phyloP scores from a whole-genome alignment of 2,888 invertebrate genomes.

The Rhogogaster chlorosoma region DNA sequence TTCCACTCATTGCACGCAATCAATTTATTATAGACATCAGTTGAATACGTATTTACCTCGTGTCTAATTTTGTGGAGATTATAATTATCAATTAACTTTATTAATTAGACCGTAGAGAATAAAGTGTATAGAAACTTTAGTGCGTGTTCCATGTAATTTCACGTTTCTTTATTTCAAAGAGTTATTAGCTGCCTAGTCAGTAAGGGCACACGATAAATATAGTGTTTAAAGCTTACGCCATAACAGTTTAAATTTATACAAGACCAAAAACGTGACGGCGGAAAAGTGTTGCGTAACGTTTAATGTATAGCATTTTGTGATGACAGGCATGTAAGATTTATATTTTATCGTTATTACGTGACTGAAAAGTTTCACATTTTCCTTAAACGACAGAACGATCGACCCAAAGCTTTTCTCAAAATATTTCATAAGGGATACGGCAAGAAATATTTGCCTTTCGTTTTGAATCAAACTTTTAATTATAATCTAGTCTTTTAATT shows the following conservation, averaged over 20 bases:
- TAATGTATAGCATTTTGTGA: slow-evolving; percentile 41
- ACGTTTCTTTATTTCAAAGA: not conserved
- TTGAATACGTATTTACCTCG: not conserved
- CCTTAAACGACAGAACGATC: not conserved
- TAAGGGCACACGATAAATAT: slow-evolving; percentile 6
- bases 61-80: not conserved
- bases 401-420: not conserved
- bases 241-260: slow-evolving; percentile 34
- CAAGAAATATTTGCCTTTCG: not conserved
- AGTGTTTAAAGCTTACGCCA: slow-evolving; percentile 21
- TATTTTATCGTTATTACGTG: slow-evolving; percentile 37
- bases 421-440: not conserved
- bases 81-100: not conserved
- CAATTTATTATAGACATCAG: not conserved
- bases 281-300: slow-evolving; percentile 41
- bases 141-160: slow-evolving; percentile 26
- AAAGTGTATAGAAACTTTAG: not conserved
- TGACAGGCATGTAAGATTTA: slow-evolving; percentile 29
- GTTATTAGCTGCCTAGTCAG: not conserved
- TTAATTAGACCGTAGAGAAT: not conserved
- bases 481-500: not conserved
- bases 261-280: slow-evolving; percentile 31
- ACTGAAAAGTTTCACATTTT: not conserved
- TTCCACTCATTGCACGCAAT: not conserved
- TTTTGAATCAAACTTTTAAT: not conserved